Conservation (phyloP, 2,888 invertebrate species). For the Chrysodeixis includens region DNA sequence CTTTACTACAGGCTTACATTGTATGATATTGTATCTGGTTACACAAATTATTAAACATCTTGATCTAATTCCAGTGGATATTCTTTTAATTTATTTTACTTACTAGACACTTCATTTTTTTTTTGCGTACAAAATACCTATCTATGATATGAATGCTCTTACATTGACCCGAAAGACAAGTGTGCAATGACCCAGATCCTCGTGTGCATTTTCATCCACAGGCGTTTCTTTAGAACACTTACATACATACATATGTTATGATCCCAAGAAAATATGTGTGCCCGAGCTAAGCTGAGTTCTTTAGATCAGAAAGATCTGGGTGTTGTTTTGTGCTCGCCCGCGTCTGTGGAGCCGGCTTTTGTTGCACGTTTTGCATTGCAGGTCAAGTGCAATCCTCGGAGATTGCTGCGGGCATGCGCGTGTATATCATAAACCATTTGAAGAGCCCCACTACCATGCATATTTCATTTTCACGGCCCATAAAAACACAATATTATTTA, state of each 20-base stretch:
- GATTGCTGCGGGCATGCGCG: constrained; percentile 71
- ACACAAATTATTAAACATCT: neutral
- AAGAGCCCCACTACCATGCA: constrained; percentile 42
- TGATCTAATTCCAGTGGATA: too few relatives aligned
- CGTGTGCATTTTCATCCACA: constrained; percentile 55
- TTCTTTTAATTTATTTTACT: too few relatives aligned
- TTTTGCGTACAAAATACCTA: constrained; percentile 17
- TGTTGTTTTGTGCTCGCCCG: constrained; percentile 64
- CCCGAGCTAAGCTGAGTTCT: constrained; percentile 58
- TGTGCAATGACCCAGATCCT: constrained; percentile 67
- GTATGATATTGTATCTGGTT: constrained; percentile 19
- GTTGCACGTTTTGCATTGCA: constrained; percentile 77
- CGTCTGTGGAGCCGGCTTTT: constrained; percentile 67
- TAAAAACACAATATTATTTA: constrained; percentile 14
- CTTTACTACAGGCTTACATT: constrained; percentile 12
- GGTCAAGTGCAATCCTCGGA: constrained; percentile 82
- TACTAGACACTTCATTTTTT: too few relatives aligned
- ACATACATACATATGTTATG: constrained; percentile 48
- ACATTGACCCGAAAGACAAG: constrained; percentile 47
- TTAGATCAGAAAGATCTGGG: constrained; percentile 57
- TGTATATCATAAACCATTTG: constrained; percentile 66
- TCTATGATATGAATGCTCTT: constrained; percentile 28
- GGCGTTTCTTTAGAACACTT: constrained; percentile 56
- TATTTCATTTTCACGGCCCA: constrained; percentile 17
- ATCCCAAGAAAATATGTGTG: constrained; percentile 38